Evolutionary conservation across 92 coral and sea anemone species (phyloP).

Genomic region (Epizoanthus rinbou): DNA sequence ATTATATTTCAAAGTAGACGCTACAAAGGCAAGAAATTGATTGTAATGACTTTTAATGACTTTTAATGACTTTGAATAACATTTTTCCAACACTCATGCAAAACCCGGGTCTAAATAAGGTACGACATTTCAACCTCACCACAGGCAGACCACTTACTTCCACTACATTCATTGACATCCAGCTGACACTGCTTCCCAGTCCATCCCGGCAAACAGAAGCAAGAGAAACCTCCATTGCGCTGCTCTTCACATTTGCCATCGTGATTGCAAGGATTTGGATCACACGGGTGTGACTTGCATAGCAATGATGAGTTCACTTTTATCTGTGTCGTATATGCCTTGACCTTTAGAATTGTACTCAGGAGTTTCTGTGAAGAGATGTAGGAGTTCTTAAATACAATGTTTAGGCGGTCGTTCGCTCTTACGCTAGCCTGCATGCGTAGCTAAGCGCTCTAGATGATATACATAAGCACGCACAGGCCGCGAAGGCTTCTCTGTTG

Average conservation of each 20-base stretch:
- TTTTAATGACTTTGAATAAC: too few species aligned
- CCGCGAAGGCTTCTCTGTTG: too few species aligned
- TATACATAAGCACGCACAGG: too few species aligned
- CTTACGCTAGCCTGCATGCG: not conserved
- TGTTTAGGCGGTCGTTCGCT: too few species aligned
- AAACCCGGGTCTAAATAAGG: too few species aligned
- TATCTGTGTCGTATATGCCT: conserved; percentile 53
- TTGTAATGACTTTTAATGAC: too few species aligned
- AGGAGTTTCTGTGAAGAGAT: conserved; percentile 50
- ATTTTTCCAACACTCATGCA: too few species aligned
- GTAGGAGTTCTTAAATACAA: too few species aligned
- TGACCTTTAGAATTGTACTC: conserved; percentile 37
- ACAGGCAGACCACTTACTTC: conserved; percentile 51
- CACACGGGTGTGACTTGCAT: conserved; percentile 84
- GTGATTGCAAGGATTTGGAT: conserved; percentile 64
- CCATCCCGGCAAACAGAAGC: conserved; percentile 92
- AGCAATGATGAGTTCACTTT: conserved; percentile 56
- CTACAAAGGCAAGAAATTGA: too few species aligned
- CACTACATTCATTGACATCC: conserved; percentile 74
- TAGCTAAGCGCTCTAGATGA: too few species aligned
- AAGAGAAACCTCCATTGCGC: conserved; percentile 50
- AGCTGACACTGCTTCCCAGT: conserved; percentile 75
- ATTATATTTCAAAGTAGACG: too few species aligned
- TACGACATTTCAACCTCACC: too few species aligned
- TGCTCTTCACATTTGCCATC: conserved; percentile 74